Evolutionary conservation across 2,113 vertebrate species (phyloP), one percentile per base, ranked within the genome.

Genomic region (Gasterosteus aculeatus): DNA sequence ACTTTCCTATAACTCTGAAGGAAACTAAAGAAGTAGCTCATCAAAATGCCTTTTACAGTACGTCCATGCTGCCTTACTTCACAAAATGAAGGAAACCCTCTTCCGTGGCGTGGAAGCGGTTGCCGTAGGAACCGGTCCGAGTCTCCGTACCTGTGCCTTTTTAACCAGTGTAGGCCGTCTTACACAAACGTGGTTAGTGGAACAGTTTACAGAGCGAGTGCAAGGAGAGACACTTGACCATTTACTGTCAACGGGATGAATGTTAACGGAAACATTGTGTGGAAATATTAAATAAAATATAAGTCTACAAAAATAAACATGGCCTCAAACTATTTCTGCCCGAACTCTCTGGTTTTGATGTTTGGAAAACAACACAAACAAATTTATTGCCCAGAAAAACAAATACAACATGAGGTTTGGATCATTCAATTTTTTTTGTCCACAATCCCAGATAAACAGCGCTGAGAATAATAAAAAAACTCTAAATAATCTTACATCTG

Each of bases 361-460:
- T 42, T 22, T 33, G 61, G 22, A 58, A 59, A 61, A 51, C 29
- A 56, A 14, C n/a, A 54, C 35, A 38, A 65, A 66, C 58, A 3
- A 0, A 68, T 81, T 65, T 26, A 65, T 65, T 44, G 35, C 9
- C 41, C 41, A 75, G 29, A 77, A 58, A 77, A 76, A 59, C 65
- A 69, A 77, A 78, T 3, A 5, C 64, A 57, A 26, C 77, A 72
- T 0, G 35, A 54, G 70, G 56, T 41, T 70, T 71, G 44, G 10
- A 72, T 75, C n/a, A 63, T 78, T 88, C 71, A 65, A 65, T 77
- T 87, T 54, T 87, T 54, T 57, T 44, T 60, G 1, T 62, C 46
- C 71, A 76, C 46, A 57, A 39, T 39, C 56, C 58, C 64, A 76
- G 67, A 35, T 47, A 10, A 35, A 41, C 42, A 12, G 77, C 2